Evolutionary conservation across 2,113 vertebrate species (phyloP), one percentile per base, ranked within the genome.

Genomic region (Oryzias melastigma): DNA sequence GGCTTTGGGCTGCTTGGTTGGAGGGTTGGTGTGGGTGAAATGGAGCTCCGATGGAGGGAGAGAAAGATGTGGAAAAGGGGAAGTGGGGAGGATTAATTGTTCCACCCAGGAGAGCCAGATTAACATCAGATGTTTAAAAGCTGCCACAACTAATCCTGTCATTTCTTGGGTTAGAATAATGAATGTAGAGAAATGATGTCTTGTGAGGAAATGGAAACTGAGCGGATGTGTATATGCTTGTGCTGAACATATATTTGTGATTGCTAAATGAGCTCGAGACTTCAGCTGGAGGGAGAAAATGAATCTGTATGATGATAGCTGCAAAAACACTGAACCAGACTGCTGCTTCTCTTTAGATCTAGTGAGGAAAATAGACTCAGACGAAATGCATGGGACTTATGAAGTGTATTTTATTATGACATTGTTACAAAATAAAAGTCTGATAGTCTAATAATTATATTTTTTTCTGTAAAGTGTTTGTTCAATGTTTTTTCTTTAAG

Each of bases 81-180:
- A 78, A 82, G 70, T 59, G 65, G 78, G 83, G 71, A 71, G 80
- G 88, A 89, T 91, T 90, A 91, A 89, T 86, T 87, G 83, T 85
- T 88, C 35, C 85, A 84, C 87, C 80, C 71, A 85, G 84, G 82
- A 88, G 85, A 87, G 68, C 47, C 14, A 73, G 89, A 92, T 91
- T 27, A 82, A 81, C 75, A 90, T 91, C 89, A 81, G 78, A 90
- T 91, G 82, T 87, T 85, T 88, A 82, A 89, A 90, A 86, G 82
- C 77, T 58, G 54, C 87, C 77, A 85, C 84, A 86, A 83, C 86
- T 90, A 89, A 90, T 92, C 87, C 84, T 84, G 81, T 86, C 85
- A 89, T 86, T 91, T 84, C 80, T 80, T 78, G 83, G 80, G 75
- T 76, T 69, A 75, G 77, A 82, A 88, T 83, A 89, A 87, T 80